phyloP scores from a whole-genome alignment of 2,888 invertebrate species.

The Leistus spinibarbis region DNA sequence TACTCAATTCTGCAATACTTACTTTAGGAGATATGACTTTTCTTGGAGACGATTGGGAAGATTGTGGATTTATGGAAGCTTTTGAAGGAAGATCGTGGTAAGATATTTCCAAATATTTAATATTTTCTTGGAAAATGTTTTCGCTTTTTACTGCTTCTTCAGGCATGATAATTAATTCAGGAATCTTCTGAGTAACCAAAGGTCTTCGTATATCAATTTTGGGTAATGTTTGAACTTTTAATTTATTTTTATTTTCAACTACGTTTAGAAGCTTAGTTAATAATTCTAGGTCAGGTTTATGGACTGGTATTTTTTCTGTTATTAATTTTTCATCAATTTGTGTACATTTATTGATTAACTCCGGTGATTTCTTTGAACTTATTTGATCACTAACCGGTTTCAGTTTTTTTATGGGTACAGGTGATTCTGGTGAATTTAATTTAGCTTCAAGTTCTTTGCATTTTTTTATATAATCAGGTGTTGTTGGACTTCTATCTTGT shows the following conservation, averaged over 20 bases:
- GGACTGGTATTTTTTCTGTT: not conserved
- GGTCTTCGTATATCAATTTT: constrained; percentile 61
- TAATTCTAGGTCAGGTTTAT: not conserved
- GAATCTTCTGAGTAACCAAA: constrained; percentile 60
- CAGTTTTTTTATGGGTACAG: not conserved
- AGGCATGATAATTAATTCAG: constrained; percentile 60
- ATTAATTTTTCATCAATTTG: not conserved
- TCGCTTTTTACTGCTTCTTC: not conserved
- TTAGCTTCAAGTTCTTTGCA: not conserved
- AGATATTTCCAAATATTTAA: constrained; percentile 13
- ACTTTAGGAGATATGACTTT: not conserved
- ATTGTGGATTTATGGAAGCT: not conserved
- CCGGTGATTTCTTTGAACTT: not conserved
- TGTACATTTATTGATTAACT: not conserved
- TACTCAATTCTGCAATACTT: not conserved
- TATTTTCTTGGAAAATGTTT: constrained; percentile 4
- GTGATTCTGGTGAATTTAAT: not conserved
- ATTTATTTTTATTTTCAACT: constrained; percentile 44
- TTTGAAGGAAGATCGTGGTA: not conserved
- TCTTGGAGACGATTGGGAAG: not conserved
- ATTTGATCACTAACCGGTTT: not conserved
- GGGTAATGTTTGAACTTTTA: constrained; percentile 61
- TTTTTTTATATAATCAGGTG: not conserved
- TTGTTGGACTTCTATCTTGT: not conserved
- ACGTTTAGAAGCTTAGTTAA: constrained; percentile 17